A percentile compares a stretch with the other conserved stretches of the same genome.
Evolutionary conservation across 2,113 vertebrate genomes (phyloP).

Genomic region (Anseranas semipalmata): DNA sequence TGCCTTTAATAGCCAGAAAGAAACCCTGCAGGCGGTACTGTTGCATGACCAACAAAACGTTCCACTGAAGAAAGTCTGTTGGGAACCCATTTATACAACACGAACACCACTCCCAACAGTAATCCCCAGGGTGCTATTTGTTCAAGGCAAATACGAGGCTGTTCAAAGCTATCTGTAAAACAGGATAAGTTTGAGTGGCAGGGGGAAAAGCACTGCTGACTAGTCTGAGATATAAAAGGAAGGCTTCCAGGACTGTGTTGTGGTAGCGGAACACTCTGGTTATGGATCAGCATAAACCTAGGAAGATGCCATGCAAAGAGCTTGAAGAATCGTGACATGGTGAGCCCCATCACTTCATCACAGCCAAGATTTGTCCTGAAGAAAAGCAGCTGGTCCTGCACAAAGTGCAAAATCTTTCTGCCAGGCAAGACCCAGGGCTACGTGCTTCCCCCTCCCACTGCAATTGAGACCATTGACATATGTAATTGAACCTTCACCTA

Average conservation of each 20-base stretch:
- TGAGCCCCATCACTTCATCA: neutral
- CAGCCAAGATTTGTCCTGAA: neutral
- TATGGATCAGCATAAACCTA: neutral
- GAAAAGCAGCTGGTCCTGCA: neutral
- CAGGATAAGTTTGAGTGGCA: neutral
- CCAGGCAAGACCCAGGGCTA: neutral
- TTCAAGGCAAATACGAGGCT: neutral
- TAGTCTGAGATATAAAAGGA: neutral
- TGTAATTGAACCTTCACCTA: neutral
- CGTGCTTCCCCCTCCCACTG: neutral
- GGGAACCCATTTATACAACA: neutral
- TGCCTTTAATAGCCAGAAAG: neutral
- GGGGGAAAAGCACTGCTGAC: neutral
- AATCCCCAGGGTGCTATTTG: neutral
- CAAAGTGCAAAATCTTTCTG: neutral
- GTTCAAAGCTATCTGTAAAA: neutral
- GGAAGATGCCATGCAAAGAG: neutral
- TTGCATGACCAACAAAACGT: neutral
- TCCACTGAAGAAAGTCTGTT: neutral
- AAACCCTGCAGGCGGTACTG: fast-evolving
- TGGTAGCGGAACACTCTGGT: neutral
- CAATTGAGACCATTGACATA: neutral
- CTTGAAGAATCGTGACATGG: neutral
- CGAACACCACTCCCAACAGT: neutral
- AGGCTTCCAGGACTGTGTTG: neutral